Evolutionary conservation across 2,113 vertebrate species (phyloP), one percentile per base, ranked within the genome.

Genomic region (Etheostoma cragini): DNA sequence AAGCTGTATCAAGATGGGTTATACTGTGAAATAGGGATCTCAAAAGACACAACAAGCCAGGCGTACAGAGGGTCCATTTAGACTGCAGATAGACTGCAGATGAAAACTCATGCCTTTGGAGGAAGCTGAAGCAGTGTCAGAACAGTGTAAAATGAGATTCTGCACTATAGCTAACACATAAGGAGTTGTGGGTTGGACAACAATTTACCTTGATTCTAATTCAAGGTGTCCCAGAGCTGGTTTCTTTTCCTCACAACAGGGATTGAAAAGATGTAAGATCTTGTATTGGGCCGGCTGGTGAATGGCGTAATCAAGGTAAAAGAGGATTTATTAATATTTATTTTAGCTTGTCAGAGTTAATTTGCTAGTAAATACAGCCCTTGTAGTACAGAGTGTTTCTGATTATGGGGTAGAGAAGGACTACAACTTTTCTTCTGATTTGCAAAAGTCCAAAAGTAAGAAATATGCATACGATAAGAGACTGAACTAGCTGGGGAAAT

Each of bases 141-240:
- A 85, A 86, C 80, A 54, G 78, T 76, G 69, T 62, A 86, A 88
- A 89, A 90, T 84, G 76, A 81, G 85, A 92, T 90, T 88, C 87
- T 88, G 81, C 86, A 77, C 70, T 56, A 76, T 81, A 86, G 79
- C 83, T 78, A 81, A 85, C 76, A 63, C 72, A 81, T 71, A 81
- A 72, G 77, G 78, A 78, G 53, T 81, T 84, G 71, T 70, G 72
- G 80, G 80, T 82, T 87, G 57, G 76, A 69, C 54, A 71, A 87
- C 24, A 54, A 76, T 86, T 78, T 61, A 62, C 68, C 53, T 42
- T 22, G 57, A 47, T 79, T 83, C 56, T 91, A 84, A 91, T 83
- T 89, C 57, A 83, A 72, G 57, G 54, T 86, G 75, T 83, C 78
- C 71, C 85, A 26, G 58, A 77, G 65, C 60, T 54, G 46, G 10